Evolutionary conservation across 2,888 invertebrate genomes (phyloP).

Genomic region (Luperina nickerlii): DNA sequence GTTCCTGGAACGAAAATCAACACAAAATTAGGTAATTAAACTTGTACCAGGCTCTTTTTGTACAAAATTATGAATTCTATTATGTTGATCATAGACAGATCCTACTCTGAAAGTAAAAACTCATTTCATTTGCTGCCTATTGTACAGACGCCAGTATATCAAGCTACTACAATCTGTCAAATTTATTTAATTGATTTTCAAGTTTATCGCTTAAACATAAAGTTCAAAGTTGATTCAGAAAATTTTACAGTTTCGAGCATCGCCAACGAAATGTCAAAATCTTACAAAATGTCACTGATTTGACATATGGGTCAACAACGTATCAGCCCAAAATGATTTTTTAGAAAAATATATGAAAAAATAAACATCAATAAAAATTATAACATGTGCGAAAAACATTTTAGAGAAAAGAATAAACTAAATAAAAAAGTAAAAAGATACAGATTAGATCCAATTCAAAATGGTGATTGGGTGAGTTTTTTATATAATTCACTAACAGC

Average conservation of each 20-base stretch:
- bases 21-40: neutral
- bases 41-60: neutral
- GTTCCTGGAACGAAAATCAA: neutral
- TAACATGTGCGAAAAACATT: conserved; percentile 67
- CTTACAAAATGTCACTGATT: conserved; percentile 13
- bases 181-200: too few species aligned
- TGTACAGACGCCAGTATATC: neutral
- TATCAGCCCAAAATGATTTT: conserved; percentile 28
- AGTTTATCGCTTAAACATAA: too few species aligned
- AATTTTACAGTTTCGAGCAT: neutral
- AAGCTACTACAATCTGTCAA: too few species aligned
- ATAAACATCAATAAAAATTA: conserved; percentile 51
- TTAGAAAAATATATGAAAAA: conserved; percentile 49
- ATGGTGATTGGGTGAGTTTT: conserved; percentile 73
- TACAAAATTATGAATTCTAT: neutral
- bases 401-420: conserved; percentile 31
- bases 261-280: conserved; percentile 11
- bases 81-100: neutral
- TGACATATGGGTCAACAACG: neutral
- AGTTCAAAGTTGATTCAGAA: too few species aligned
- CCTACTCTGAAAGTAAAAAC: conserved; percentile 6
- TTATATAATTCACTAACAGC: neutral
- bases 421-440: conserved; percentile 29
- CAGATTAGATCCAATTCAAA: conserved; percentile 54
- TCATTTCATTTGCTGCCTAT: neutral